These are phyloP conservation scores for Hypocryptadius cinnamomeus DNA, from an alignment of 2,113 vertebrate species.

Conservation along the genomic window DNA sequence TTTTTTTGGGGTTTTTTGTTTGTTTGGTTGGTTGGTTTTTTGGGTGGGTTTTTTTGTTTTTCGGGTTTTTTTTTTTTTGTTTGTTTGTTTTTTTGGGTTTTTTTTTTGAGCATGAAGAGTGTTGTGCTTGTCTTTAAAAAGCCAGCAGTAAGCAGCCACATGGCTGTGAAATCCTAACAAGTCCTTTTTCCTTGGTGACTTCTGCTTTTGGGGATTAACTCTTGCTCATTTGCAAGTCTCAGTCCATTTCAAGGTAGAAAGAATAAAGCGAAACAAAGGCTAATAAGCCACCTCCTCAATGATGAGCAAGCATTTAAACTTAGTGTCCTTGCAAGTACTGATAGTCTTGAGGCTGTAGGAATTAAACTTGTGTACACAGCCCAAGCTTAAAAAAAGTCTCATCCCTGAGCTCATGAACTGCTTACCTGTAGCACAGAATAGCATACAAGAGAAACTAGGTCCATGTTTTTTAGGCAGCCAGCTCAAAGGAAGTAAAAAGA, in stretches of 20 bases:
- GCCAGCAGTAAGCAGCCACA: background rate
- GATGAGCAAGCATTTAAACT: background rate
- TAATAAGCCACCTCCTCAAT: background rate
- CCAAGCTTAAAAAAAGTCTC: background rate
- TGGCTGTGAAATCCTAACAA: background rate
- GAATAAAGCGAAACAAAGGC: background rate
- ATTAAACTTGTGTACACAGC: background rate
- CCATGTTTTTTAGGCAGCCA: background rate
- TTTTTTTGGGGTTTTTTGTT: no score
- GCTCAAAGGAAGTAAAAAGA: background rate
- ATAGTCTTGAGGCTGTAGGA: background rate
- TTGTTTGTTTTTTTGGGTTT: background rate
- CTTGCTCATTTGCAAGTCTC: background rate
- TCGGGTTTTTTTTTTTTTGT: no score
- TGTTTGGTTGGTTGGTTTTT: no score
- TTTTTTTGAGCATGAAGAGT: background rate
- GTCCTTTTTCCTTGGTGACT: background rate
- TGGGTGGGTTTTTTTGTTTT: no score
- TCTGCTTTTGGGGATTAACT: background rate
- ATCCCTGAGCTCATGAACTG: background rate
- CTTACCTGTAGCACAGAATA: background rate
- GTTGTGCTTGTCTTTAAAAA: background rate
- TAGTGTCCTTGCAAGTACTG: background rate
- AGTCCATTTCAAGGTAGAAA: background rate
- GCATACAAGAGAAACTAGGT: background rate